Percentiles rank a stretch among this genome's conserved stretches.
These are phyloP conservation scores for Actinia tenebrosa DNA, from an alignment of 64 coral and sea anemone species.

Conservation along the genomic window DNA sequence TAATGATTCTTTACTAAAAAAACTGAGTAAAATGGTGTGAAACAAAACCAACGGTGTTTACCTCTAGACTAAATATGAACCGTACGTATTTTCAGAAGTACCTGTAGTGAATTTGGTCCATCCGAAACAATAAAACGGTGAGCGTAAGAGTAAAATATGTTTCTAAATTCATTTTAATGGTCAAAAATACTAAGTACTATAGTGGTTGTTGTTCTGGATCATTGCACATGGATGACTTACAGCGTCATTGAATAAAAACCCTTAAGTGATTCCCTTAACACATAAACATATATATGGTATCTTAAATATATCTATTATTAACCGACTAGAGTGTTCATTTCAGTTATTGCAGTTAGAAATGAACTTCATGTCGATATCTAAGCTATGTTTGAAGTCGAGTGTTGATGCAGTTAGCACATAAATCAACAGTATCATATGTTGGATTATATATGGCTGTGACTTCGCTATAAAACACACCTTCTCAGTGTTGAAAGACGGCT, in stretches of 20 bases:
- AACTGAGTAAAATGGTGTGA: too few species aligned
- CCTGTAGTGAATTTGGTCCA: too few species aligned
- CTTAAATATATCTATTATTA: background rate
- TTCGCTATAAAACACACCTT: background rate
- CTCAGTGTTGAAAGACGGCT: background rate
- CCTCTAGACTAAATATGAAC: too few species aligned
- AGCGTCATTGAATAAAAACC: background rate
- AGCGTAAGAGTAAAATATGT: background rate
- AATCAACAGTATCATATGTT: background rate
- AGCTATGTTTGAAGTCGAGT: too few species aligned
- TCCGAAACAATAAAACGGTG: background rate
- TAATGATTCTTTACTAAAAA: too few species aligned
- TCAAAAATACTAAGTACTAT: background rate
- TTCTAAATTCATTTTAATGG: background rate
- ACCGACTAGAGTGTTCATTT: background rate
- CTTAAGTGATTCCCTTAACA: background rate
- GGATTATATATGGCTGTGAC: background rate
- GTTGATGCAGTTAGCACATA: too few species aligned
- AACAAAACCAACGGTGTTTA: too few species aligned
- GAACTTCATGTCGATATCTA: background rate
- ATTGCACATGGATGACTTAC: background rate
- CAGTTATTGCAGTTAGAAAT: background rate
- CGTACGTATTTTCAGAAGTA: too few species aligned
- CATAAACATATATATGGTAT: background rate
- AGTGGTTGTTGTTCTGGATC: background rate